A percentile compares a stretch with the other conserved stretches of the same genome.
Conservation (phyloP, 2,797 vertebrate species). For the Percopsis omiscomaycus region DNA sequence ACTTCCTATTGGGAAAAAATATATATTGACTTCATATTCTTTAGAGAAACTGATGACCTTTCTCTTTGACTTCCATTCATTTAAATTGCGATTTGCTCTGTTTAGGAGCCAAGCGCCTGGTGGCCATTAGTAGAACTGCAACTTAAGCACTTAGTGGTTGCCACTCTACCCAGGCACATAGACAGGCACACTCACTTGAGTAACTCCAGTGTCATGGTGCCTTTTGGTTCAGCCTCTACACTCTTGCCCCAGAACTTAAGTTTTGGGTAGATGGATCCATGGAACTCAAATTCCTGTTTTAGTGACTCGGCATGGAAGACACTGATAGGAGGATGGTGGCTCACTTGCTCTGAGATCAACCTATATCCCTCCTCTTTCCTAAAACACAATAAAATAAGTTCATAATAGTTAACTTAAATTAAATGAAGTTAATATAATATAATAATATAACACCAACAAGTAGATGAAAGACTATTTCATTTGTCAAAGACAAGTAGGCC, state of each 20-base stretch:
- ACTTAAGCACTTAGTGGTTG: no score
- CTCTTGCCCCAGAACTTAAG: slow-evolving; percentile 99
- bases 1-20: no score
- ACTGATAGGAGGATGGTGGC: slow-evolving; percentile 96
- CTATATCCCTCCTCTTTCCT: slow-evolving; percentile 94
- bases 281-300: slow-evolving; percentile 91
- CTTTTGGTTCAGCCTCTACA: slow-evolving; percentile 94
- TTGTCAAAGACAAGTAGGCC: neutral
- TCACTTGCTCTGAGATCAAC: slow-evolving; percentile 95
- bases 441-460: no score
- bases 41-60: neutral
- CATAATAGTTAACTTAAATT: no score
- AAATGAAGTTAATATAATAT: no score
- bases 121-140: no score
- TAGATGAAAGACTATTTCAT: no score
- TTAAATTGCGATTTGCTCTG: no score
- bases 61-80: no score
- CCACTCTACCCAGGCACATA: neutral
- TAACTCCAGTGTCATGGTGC: slow-evolving; percentile 94
- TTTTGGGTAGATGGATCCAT: slow-evolving; percentile 97
- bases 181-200: slow-evolving; percentile 81
- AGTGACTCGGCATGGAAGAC: slow-evolving; percentile 93
- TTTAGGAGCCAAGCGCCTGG: no score
- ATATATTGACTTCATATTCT: no score
- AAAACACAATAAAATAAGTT: slow-evolving; percentile 6